Conservation (phyloP, 2,113 vertebrate genomes). For the Ochotona princeps region DNA sequence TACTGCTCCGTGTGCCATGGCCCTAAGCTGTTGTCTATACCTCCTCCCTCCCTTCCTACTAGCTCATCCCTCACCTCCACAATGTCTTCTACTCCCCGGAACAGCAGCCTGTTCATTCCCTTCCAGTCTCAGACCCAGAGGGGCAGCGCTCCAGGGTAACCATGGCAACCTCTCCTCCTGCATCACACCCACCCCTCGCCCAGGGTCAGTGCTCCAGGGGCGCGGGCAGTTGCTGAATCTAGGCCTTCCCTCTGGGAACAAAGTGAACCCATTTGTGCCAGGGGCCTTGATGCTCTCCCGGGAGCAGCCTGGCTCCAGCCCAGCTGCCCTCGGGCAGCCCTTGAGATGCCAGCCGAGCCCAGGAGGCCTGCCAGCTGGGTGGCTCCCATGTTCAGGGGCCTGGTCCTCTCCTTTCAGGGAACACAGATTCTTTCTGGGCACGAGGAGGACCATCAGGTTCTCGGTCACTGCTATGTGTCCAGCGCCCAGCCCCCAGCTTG, state of each 20-base stretch:
- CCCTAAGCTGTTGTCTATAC: rapidly evolving
- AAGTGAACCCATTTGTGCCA: not conserved
- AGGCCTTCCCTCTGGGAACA: not conserved
- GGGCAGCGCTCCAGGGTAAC: not conserved
- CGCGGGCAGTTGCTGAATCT: rapidly evolving
- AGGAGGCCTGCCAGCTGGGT: not conserved
- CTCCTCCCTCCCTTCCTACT: not conserved
- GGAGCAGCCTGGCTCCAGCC: not conserved
- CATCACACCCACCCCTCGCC: not conserved
- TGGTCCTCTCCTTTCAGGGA: not conserved
- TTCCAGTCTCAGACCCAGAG: not conserved
- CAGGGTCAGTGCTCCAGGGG: not conserved
- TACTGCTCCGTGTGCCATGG: too few species aligned
- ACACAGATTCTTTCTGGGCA: not conserved
- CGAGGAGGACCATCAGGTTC: rapidly evolving
- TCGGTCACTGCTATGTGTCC: rapidly evolving
- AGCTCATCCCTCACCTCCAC: not conserved
- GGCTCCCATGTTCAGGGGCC: not conserved
- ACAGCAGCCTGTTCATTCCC: not conserved
- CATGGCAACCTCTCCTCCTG: not conserved
- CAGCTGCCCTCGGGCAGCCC: not conserved
- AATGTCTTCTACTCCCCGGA: not conserved
- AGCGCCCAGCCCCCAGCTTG: not conserved
- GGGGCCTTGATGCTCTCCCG: not conserved
- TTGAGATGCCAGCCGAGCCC: not conserved